Evolutionary conservation across 2,888 invertebrate genomes (phyloP).

Genomic region (Plagodis pulveraria): DNA sequence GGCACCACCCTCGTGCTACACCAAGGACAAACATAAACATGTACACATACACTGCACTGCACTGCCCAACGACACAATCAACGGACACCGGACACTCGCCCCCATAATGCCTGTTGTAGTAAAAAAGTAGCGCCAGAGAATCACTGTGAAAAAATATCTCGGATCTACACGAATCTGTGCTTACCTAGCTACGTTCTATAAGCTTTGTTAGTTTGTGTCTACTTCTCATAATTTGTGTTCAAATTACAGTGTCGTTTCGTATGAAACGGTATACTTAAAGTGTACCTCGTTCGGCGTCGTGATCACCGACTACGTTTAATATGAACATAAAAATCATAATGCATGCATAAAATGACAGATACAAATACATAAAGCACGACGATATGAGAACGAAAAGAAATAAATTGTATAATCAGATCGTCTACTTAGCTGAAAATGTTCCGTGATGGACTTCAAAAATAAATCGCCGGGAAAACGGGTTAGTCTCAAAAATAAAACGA

Average conservation of each 20-base stretch:
- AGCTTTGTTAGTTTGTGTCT: conserved; percentile 75
- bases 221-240: conserved; percentile 61
- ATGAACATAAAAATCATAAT: conserved; percentile 65
- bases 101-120: conserved; percentile 78
- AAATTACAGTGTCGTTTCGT: conserved; percentile 67
- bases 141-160: conserved; percentile 51
- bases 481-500: conserved; percentile 64
- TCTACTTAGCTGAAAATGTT: conserved; percentile 45
- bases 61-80: conserved; percentile 67
- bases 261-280: conserved; percentile 52
- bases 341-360: conserved; percentile 75
- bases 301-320: conserved; percentile 61
- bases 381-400: conserved; percentile 59
- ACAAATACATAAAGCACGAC: conserved; percentile 73
- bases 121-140: conserved; percentile 81
- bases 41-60: conserved; percentile 76
- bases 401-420: conserved; percentile 43
- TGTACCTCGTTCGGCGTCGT: conserved; percentile 48
- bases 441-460: conserved; percentile 83
- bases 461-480: conserved; percentile 72
- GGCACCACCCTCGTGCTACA: conserved; percentile 95
- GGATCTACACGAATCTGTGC: conserved; percentile 53
- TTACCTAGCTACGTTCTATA: conserved; percentile 61
- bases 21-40: conserved; percentile 86
- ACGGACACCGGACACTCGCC: conserved; percentile 44